phyloP scores from a whole-genome alignment of 2,888 invertebrate species.

The Zaprionus lineosus region DNA sequence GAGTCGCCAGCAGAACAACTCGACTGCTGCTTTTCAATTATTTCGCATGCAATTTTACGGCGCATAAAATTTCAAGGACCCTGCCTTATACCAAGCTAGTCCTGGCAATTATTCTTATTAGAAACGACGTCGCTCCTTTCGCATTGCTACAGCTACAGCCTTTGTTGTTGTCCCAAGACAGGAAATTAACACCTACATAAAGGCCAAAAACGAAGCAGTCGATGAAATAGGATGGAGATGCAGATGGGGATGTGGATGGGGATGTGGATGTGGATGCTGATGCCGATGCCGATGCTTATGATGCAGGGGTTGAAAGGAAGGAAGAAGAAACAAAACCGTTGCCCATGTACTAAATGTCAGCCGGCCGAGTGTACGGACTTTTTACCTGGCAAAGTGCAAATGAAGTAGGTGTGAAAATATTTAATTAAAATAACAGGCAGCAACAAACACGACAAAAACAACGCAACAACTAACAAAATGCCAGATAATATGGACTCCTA shows the following conservation, averaged over 20 bases:
- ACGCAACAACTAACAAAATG: neutral
- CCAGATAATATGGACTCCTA: neutral
- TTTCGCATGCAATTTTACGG: slow-evolving; percentile 76
- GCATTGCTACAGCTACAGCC: slow-evolving; percentile 19
- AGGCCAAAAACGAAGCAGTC: slow-evolving; percentile 7
- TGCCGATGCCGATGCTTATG: neutral
- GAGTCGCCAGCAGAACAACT: too few species aligned
- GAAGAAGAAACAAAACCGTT: slow-evolving; percentile 5
- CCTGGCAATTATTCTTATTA: slow-evolving; percentile 76
- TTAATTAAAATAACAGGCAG: slow-evolving; percentile 79
- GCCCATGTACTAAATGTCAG: slow-evolving; percentile 27
- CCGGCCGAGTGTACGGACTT: neutral
- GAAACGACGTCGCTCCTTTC: slow-evolving; percentile 31
- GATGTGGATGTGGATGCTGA: too few species aligned
- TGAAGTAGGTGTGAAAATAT: slow-evolving; percentile 79
- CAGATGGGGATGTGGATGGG: too few species aligned
- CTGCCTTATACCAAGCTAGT: slow-evolving; percentile 57
- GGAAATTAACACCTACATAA: slow-evolving; percentile 77
- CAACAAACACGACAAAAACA: slow-evolving; percentile 46
- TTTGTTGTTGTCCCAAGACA: slow-evolving; percentile 43
- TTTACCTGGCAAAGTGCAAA: slow-evolving; percentile 44
- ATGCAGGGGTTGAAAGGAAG: too few species aligned
- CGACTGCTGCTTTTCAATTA: slow-evolving; percentile 69
- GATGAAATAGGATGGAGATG: too few species aligned
- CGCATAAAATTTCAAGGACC: slow-evolving; percentile 64